phyloP scores from a whole-genome alignment of 2,113 vertebrate species.

The Pogonocichla stellata region DNA sequence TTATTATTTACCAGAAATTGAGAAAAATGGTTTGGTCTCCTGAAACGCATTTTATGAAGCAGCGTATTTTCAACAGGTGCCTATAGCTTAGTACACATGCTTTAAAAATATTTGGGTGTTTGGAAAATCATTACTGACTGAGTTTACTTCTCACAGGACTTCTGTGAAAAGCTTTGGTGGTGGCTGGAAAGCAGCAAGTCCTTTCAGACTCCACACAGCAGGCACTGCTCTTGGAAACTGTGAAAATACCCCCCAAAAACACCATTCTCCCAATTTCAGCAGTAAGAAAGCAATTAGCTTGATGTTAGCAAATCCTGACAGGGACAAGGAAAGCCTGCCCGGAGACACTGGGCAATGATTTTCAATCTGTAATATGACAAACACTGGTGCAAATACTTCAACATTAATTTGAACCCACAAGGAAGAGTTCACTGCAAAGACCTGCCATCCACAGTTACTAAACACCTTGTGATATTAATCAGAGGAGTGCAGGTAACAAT shows the following conservation, averaged over 20 bases:
- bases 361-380: not conserved
- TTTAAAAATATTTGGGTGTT: not conserved
- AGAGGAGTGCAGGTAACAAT: not conserved
- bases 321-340: not conserved
- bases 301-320: not conserved
- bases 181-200: not conserved
- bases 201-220: not conserved
- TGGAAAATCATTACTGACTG: not conserved
- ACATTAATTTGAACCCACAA: not conserved
- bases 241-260: not conserved
- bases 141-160: not conserved
- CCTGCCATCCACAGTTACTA: rapidly evolving
- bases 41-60: not conserved
- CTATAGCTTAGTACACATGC: not conserved
- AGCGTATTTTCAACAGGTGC: not conserved
- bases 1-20: not conserved
- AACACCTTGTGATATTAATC: not conserved
- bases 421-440: not conserved
- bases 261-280: not conserved
- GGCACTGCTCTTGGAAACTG: not conserved
- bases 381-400: not conserved
- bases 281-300: not conserved
- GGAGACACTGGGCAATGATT: not conserved
- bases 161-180: not conserved
- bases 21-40: not conserved